Percentiles rank a stretch among this genome's conserved stretches.
phyloP scores from a whole-genome alignment of 2,888 invertebrate genomes.

The Dugesia japonica region DNA sequence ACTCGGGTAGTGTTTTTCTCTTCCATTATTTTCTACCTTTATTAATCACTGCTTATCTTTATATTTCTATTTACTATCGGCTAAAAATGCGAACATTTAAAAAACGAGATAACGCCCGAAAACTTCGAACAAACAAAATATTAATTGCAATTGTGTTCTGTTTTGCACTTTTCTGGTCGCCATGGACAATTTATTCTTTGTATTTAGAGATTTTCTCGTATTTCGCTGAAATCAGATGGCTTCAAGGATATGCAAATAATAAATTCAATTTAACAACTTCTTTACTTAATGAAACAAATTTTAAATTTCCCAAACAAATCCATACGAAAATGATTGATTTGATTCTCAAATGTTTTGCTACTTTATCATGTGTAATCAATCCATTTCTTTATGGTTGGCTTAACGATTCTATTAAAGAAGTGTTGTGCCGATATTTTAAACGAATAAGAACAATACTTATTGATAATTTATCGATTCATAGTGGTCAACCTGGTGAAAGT shows the following conservation, averaged over 20 bases:
- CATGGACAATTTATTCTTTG: slow-evolving; percentile 32
- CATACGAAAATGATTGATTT: slow-evolving; percentile 29
- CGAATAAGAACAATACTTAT: background rate
- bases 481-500: background rate
- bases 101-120: slow-evolving; percentile 28
- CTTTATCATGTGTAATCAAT: slow-evolving; percentile 25
- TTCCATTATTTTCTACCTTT: slow-evolving; percentile 32
- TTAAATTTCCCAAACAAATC: background rate
- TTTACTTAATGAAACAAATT: background rate
- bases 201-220: slow-evolving; percentile 3
- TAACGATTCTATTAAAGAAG: slow-evolving; percentile 31
- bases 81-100: slow-evolving; percentile 25
- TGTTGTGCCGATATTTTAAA: slow-evolving; percentile 5
- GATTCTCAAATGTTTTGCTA: slow-evolving; percentile 29
- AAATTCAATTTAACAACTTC: background rate
- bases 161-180: slow-evolving; percentile 34
- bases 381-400: slow-evolving; percentile 35
- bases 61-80: slow-evolving; percentile 30
- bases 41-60: slow-evolving; percentile 29
- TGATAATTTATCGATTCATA: background rate
- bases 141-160: slow-evolving; percentile 33
- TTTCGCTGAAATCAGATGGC: background rate
- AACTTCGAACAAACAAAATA: slow-evolving; percentile 33
- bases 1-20: slow-evolving; percentile 23
- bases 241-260: background rate